A percentile compares a stretch with the other conserved stretches of the same genome.
These are phyloP conservation scores for Emys orbicularis DNA, from an alignment of 2,797 vertebrate species.

Conservation along the genomic window DNA sequence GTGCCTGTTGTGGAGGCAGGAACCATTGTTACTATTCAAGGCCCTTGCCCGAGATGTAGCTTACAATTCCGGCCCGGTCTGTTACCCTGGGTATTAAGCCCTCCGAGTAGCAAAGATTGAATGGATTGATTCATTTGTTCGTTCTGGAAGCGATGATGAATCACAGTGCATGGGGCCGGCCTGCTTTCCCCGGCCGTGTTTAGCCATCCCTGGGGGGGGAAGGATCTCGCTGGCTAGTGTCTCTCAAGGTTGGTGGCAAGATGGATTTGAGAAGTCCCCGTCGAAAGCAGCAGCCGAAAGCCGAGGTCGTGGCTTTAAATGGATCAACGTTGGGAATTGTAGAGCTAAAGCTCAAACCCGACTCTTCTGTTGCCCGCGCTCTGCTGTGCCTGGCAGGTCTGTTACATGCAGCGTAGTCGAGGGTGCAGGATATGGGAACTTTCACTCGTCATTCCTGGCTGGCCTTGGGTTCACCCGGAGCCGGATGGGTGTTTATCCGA, in stretches of 20 bases:
- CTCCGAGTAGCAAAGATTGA: not conserved
- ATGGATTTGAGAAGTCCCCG: not conserved
- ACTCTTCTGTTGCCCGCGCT: not conserved
- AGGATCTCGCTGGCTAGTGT: not conserved
- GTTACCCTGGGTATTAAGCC: slow-evolving; percentile 14
- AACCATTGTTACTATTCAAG: accelerated
- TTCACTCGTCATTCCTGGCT: too few relatives aligned
- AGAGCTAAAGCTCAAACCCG: too few relatives aligned
- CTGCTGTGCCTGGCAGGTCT: not conserved
- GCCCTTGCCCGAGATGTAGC: not conserved
- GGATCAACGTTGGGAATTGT: not conserved
- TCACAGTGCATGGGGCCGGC: slow-evolving; percentile 13
- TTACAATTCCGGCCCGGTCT: not conserved
- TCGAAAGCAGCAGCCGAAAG: not conserved
- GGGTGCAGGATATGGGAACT: too few relatives aligned
- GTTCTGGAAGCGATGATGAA: not conserved
- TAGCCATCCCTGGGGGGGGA: not conserved
- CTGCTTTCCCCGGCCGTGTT: too few relatives aligned
- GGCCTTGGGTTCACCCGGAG: too few relatives aligned
- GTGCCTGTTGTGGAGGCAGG: accelerated
- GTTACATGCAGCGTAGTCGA: too few relatives aligned
- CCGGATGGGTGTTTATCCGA: not conserved
- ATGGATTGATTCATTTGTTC: slow-evolving; percentile 25
- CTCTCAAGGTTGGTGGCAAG: not conserved
- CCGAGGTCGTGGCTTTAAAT: not conserved